These are phyloP conservation scores for Drosophila sulfurigaster DNA, from an alignment of 1,140 invertebrate genomes.

Conservation along the genomic window DNA sequence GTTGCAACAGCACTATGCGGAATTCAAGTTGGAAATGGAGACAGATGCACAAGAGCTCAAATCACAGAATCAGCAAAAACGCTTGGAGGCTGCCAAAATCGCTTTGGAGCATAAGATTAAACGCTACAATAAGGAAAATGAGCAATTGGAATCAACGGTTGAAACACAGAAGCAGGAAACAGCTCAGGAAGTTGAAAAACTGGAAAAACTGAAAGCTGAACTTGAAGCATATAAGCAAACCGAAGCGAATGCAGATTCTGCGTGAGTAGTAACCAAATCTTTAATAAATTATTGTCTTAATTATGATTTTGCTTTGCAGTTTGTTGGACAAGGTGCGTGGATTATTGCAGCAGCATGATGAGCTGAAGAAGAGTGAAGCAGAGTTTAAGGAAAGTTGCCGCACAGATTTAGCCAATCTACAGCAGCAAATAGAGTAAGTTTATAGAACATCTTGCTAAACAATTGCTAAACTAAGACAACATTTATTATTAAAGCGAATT, in stretches of 20 bases:
- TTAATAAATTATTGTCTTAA: neutral
- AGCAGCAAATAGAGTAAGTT: constrained; percentile 87
- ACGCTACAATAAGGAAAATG: constrained; percentile 70
- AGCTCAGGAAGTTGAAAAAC: constrained; percentile 64
- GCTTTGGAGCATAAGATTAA: constrained; percentile 83
- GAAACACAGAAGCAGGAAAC: constrained; percentile 81
- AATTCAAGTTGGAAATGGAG: constrained; percentile 84
- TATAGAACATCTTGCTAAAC: too few species aligned
- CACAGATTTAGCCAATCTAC: constrained; percentile 87
- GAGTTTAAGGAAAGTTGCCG: constrained; percentile 92
- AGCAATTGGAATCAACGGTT: constrained; percentile 85
- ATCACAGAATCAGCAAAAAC: constrained; percentile 86
- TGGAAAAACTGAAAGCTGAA: constrained; percentile 73
- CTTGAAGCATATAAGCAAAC: constrained; percentile 85
- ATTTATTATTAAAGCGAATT: constrained; percentile 85
- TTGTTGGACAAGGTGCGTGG: constrained; percentile 88
- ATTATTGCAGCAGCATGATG: constrained; percentile 90
- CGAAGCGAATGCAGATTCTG: constrained; percentile 85
- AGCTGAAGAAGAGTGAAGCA: constrained; percentile 90
- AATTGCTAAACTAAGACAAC: neutral
- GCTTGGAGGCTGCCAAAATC: constrained; percentile 87
- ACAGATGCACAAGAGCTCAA: constrained; percentile 81
- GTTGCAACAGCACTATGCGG: constrained; percentile 87
- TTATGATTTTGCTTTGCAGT: constrained; percentile 84
- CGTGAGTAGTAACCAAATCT: constrained; percentile 74